Conservation (phyloP, 2,113 vertebrate genomes). For the Heterocephalus glaber region DNA sequence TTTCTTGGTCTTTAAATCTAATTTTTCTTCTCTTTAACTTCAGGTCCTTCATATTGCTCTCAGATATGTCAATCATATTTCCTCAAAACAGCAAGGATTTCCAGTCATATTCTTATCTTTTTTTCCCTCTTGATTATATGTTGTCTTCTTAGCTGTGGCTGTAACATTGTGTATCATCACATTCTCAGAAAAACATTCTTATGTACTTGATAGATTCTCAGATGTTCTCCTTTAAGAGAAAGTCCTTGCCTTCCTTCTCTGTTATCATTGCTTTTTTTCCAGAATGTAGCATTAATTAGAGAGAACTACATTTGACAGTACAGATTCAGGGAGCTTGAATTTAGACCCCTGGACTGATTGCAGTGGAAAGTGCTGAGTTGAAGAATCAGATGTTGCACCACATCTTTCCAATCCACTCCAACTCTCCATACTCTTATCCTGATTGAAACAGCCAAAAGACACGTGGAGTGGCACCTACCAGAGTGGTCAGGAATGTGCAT, state of each 20-base stretch:
- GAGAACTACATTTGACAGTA: constrained; percentile 35
- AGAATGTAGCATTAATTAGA: constrained; percentile 42
- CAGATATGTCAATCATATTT: background rate
- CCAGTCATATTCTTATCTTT: background rate
- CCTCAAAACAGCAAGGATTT: background rate
- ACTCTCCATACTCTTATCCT: background rate
- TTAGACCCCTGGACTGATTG: background rate
- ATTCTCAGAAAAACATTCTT: constrained; percentile 32
- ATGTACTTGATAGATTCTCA: background rate
- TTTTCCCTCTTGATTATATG: background rate
- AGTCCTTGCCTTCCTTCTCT: background rate
- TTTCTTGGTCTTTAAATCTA: background rate
- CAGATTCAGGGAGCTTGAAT: constrained; percentile 6
- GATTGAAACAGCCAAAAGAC: background rate
- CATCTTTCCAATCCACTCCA: background rate
- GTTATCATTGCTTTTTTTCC: constrained; percentile 29
- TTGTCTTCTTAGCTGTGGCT: background rate
- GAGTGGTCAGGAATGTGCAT: background rate
- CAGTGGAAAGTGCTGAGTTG: background rate
- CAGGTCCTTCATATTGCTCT: background rate
- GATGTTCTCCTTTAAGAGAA: background rate
- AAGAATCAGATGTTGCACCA: background rate
- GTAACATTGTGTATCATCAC: background rate
- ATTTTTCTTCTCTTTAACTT: background rate
- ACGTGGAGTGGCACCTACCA: fast-evolving